phyloP scores from a whole-genome alignment of 2,797 vertebrate species.

The Lagorchestes hirsutus region DNA sequence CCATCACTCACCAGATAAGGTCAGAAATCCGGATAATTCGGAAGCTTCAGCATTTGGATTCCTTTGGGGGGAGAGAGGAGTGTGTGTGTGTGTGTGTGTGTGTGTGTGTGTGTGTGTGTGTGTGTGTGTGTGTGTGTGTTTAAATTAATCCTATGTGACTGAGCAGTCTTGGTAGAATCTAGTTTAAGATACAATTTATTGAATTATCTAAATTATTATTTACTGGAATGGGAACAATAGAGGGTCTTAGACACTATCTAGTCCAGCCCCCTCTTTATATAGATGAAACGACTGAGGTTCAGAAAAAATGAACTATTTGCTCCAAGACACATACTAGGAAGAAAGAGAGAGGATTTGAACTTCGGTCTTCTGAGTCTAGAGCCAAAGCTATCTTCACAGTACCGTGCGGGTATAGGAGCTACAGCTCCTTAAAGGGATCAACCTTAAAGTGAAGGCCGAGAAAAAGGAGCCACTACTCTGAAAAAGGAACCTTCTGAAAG shows the following conservation, averaged over 20 bases:
- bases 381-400: not conserved
- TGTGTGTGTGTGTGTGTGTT: not conserved
- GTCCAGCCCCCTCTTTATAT: not conserved
- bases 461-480: too few species aligned
- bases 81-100: not conserved
- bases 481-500: not conserved
- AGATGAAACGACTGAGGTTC: not conserved
- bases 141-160: not conserved
- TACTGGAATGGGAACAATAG: not conserved
- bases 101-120: rapidly evolving
- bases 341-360: not conserved
- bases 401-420: not conserved
- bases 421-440: not conserved
- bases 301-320: not conserved
- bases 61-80: not conserved
- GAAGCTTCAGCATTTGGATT: slow-evolving; percentile 9
- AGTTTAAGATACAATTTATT: not conserved
- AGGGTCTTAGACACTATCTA: not conserved
- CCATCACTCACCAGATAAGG: not conserved
- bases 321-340: not conserved
- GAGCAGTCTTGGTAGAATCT: rapidly evolving
- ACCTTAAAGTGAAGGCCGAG: not conserved
- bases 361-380: not conserved
- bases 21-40: slow-evolving; percentile 10
- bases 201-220: not conserved